Evolutionary conservation across 2,888 invertebrate species (phyloP), one percentile per base, ranked within the genome.

Genomic region (Hermaeophaga mercurialis): DNA sequence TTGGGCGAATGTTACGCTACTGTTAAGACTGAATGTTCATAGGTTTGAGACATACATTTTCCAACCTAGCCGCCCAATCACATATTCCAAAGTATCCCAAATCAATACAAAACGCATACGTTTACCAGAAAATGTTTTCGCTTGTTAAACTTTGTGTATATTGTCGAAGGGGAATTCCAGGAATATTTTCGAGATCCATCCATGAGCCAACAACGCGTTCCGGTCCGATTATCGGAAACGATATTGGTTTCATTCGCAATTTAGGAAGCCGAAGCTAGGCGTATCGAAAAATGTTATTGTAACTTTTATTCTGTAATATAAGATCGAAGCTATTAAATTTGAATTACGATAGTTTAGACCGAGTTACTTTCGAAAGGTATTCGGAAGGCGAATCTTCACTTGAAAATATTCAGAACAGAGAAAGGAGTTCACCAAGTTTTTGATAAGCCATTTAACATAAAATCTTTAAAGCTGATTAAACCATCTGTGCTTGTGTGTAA

Each of bases 81-180:
- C 66, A 65, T 69, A 70, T 70, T 68, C 68, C 66, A 62, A 67
- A 67, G 66, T 66, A 68, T 70, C 68, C 54, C 64, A 64, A 71
- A 71, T 72, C 71, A 70, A 71, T 71, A 70, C 63, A 66, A 53
- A 61, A 54, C 53, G 50, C 28, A 53, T 43, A 54, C 52, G 43
- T 50, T 52, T 48, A 48, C 55, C 48, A 50, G 56, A 56, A 45
- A 57, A 52, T 60, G 54, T 54, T 57, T 48, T 56, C 54, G 57
- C 60, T 60, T 58, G 60, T 60, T 60, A 60, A 52, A 55, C 50
- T 60, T n/a, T 41, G 36, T 56, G 53, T 59, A 53, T 49, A 58
- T 46, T 59, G 47, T 41, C 14, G 53, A 33, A 24, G 53, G 48
- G 31, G 41, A 57, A 57, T 57, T 47, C 43, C 48, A 26, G 19